Base-by-base conservation (phyloP, 2,797 vertebrate genomes). In the Distichodus sexfasciatus region DNA sequence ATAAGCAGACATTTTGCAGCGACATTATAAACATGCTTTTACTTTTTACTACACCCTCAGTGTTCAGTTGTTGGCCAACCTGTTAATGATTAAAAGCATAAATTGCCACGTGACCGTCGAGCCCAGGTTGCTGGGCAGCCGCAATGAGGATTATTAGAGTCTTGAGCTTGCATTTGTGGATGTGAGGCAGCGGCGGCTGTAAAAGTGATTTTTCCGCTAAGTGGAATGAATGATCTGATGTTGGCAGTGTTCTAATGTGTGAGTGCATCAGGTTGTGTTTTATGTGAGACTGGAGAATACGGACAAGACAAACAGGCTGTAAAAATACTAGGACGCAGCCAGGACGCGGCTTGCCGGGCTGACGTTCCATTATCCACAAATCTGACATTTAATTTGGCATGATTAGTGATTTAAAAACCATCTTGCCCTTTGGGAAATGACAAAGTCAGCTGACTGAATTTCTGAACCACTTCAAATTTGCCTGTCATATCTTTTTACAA, bases 11-110 rank as follows among this genome's bases (percentile, higher is more conserved):
- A n/a, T n/a, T n/a, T n/a, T n/a, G n/a, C n/a, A n/a, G n/a, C n/a
- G n/a, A n/a, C n/a, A n/a, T n/a, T n/a, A n/a, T n/a, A n/a, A n/a
- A n/a, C n/a, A n/a, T n/a, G n/a, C n/a, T n/a, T n/a, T n/a, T n/a
- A n/a, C n/a, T n/a, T n/a, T n/a, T n/a, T n/a, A n/a, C n/a, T n/a
- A n/a, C n/a, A n/a, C n/a, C n/a, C n/a, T n/a, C n/a, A 28, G 40
- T 68, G 24, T 64, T 33, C 23, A 74, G n/a, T 67, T 79, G 72
- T 78, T 80, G 71, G 84, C 75, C 75, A 61, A 65, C 51, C 17
- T 62, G 88, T 90, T 87, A 92, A 92, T 91, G 79, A 90, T 92
- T 89, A 51, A 89, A 84, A n/a, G 36, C 12, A 14, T 58, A 74
- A 8, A 65, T 76, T 76, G 48, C 63, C 72, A 70, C 71, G 72